Evolutionary conservation across 2,113 vertebrate species (phyloP), one percentile per base, ranked within the genome.

Genomic region (Vireo altiloquus): DNA sequence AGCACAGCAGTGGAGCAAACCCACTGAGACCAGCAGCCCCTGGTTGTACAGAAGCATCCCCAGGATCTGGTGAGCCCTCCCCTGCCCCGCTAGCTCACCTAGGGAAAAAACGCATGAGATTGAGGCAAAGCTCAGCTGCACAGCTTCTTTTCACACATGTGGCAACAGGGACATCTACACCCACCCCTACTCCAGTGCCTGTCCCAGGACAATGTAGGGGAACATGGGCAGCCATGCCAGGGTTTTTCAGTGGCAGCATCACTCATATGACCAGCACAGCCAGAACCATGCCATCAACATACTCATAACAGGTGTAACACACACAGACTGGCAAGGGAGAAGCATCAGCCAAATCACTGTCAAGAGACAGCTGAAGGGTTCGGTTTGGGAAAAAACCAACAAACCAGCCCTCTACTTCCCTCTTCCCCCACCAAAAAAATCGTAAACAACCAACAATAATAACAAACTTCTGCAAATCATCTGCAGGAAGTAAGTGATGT

Each of bases 381-480:
- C 57, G 30, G 17, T 77, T 74, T 39, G 42, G 11, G 40, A 28
- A 63, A 72, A 89, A 69, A n/a, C 0, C 13, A 49, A 40, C 30
- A 71, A 49, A 71, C 7, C 31, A 56, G 11, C 1, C 19, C 23
- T 10, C 9, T 15, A n/a, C 30, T 49, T n/a, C 10, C 39, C n/a
- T 46, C 27, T 11, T 1, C 7, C 9, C 1, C 13, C 1, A 0
- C 4, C 40, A 42, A n/a, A n/a, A 39, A 40, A 60, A 22, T 1
- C 14, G 14, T 14, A 30, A 28, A 0, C 20, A 89, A 60, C 30
- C 37, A 44, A 37, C 22, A 44, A 52, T 14, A 77, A 15, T 11
- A 65, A 65, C 9, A 54, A 27, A 21, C 4, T 66, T 19, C 61
- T 28, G 15, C 6, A n/a, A 50, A 52, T 20, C 9, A 86, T 39